A percentile compares a stretch with the other conserved stretches of the same genome.
phyloP scores from a whole-genome alignment of 1,140 invertebrate genomes.

The Anastrepha ludens region DNA sequence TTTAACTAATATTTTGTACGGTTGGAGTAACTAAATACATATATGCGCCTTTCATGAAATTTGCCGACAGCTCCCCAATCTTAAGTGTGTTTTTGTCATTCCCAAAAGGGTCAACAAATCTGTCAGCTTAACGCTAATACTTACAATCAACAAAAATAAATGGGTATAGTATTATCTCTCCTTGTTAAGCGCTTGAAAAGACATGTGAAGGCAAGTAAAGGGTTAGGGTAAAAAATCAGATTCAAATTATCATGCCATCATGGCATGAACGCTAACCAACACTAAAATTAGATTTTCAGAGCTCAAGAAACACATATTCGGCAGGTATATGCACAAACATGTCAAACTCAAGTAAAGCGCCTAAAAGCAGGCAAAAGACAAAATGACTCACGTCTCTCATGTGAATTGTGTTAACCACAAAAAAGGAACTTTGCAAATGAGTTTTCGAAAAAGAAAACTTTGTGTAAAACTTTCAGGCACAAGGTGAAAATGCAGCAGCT shows the following conservation, averaged over 20 bases:
- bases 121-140: too few species aligned
- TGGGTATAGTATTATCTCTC: too few species aligned
- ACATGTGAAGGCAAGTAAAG: too few species aligned
- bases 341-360: not conserved
- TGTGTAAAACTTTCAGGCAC: not conserved
- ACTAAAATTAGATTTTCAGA: not conserved
- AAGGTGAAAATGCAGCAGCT: not conserved
- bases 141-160: too few species aligned
- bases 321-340: not conserved
- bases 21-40: too few species aligned
- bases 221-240: not conserved
- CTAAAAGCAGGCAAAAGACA: not conserved
- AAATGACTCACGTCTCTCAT: not conserved
- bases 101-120: too few species aligned
- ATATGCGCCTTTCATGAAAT: too few species aligned
- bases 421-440: not conserved
- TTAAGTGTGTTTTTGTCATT: too few species aligned
- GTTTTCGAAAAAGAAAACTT: not conserved
- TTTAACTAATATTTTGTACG: too few species aligned
- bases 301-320: not conserved
- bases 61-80: too few species aligned
- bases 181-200: too few species aligned
- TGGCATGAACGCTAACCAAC: not conserved
- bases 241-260: not conserved
- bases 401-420: not conserved